Base-by-base conservation (phyloP, 1,140 invertebrate species). In the Plodia interpunctella region DNA sequence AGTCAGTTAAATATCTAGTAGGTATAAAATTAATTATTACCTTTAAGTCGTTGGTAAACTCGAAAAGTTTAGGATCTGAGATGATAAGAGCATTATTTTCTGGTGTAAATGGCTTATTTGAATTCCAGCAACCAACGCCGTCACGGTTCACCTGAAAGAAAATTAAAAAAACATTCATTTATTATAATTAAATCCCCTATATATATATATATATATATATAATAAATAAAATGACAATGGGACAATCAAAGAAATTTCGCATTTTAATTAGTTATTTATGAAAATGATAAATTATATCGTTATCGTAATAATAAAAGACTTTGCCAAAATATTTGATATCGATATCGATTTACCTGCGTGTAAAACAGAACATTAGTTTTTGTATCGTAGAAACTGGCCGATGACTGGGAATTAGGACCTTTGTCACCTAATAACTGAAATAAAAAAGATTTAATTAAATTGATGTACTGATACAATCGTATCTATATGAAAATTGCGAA, bases 331-430 rank as follows among this genome's bases (percentile, higher is more conserved):
- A n/a, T n/a, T n/a, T n/a, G n/a, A n/a, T n/a, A n/a, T n/a, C n/a
- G n/a, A n/a, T n/a, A n/a, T n/a, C n/a, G n/a, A n/a, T n/a, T 93
- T 21, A 95, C 91, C 75, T 95, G 92, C 8, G 94, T 94, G 72
- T 95, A 96, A 76, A 96, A 94, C 0, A 96, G 87, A 9, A 95
- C 93, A 8, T 92, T 93, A 0, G 92, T 94, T 54, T 92, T 92
- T 30, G 92, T 91, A 68, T 96, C 94, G 60, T 94, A 91, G 68
- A 92, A 94, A 55, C 94, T 94, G 0, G 94, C 93, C 5, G 94
- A 94, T 13, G 94, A 93, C 74, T 96, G 95, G 0, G 93, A 92
- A 66, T 93, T 92, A 44, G 90, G 90, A 28, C 94, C 95, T 51
- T 94, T 90, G 62, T 93, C 94, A 0, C 95, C 95, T 18, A 95